Evolutionary conservation across 92 coral and sea anemone species (phyloP), one percentile per base, ranked within the genome.

Genomic region (Nematostella vectensis): DNA sequence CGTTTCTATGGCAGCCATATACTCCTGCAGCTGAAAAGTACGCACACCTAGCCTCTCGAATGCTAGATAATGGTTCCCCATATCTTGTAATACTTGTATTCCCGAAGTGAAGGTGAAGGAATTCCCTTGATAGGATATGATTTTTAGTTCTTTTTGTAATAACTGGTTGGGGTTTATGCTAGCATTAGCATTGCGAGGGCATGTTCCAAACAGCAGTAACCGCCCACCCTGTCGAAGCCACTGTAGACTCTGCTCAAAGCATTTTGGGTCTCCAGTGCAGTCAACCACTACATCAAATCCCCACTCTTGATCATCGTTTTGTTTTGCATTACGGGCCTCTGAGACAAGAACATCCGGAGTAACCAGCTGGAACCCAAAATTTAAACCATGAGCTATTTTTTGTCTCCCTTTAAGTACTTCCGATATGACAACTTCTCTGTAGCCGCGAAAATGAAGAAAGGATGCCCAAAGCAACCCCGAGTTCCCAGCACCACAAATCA

Each of bases 251-350:
- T 83, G 87, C 58, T 79, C 94, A 47, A 87, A 74, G 4, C 80
- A 54, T 20, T 67, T 78, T 0, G 96, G 83, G 59, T 87, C 87
- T 12, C 96, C 96, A 20, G 96, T 68, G 53, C 94, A 78, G 48
- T 87, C 96, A 37, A 87, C 63, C 3, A 87, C 76, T 29, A 78
- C 58, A 52, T 87, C 96, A 78, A 87, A 87, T 2, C 96, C 96
- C 96, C 96, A 87, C 4, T 78, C 96, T 18, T 76, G 75, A 20
- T 87, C 89, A 3, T 76, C 72, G 4, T 83, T 85, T 37, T 48
- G 62, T 30, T 64, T 62, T 0, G 93, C 96, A 70, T 82, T 87
- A 21, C 83, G 59, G 19, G 83, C 76, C 50, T 82, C 93, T 2
- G 93, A 77, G 31, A 82, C 64, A 16, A 87, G 55, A 4, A 78